These are phyloP conservation scores for Ascidia mentula DNA, from an alignment of 23 tunicate genomes.

Conservation along the genomic window DNA sequence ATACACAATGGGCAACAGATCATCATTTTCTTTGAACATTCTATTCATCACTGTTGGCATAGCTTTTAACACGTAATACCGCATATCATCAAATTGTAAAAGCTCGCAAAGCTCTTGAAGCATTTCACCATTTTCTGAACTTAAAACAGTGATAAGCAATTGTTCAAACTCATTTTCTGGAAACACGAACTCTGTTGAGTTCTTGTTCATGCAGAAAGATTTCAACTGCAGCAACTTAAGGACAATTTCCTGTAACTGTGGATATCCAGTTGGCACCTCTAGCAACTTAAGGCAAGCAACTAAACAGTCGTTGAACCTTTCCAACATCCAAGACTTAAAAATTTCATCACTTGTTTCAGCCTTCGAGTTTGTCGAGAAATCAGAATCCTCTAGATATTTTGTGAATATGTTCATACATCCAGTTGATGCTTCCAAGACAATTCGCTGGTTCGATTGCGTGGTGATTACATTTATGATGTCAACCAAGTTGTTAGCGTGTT, in stretches of 20 bases:
- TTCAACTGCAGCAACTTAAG: not conserved
- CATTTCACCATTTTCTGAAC: not conserved
- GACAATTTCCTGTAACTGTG: not conserved
- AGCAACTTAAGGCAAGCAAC: not conserved
- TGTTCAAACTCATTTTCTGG: constrained; percentile 9
- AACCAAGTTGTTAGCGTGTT: constrained; percentile 42
- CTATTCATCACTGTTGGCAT: constrained; percentile 18
- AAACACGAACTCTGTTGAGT: not conserved
- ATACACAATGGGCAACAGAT: constrained; percentile 16
- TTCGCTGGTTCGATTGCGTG: not conserved
- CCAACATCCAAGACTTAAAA: constrained; percentile 37
- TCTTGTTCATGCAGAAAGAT: not conserved
- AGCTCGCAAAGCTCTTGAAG: not conserved
- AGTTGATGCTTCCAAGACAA: not conserved
- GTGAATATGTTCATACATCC: constrained; percentile 26
- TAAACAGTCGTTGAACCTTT: constrained; percentile 22
- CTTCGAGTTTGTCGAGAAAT: not conserved
- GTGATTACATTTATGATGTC: constrained; percentile 19
- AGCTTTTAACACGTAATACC: constrained; percentile 24
- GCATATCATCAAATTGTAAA: constrained; percentile 22
- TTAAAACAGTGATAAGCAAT: not conserved
- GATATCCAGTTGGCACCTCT: not conserved
- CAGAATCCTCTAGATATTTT: constrained; percentile 3
- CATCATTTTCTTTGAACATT: not conserved
- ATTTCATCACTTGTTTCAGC: not conserved